Conservation (phyloP, 2,797 vertebrate genomes). For the Eremophila alpestris region DNA sequence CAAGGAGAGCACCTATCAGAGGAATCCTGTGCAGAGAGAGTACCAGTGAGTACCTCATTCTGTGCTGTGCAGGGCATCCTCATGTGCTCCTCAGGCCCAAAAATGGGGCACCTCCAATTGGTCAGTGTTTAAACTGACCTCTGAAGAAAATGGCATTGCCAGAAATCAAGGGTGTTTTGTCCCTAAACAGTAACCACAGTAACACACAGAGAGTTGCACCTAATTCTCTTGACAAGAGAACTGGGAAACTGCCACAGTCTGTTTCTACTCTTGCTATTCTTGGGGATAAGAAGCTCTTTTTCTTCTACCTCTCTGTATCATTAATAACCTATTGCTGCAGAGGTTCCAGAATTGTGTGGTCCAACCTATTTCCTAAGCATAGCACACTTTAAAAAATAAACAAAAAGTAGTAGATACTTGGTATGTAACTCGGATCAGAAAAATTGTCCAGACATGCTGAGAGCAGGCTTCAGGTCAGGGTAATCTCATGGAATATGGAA, state of each 20-base stretch:
- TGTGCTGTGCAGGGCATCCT: not conserved
- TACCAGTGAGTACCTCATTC: not conserved
- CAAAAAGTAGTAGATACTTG: not conserved
- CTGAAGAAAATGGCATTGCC: not conserved
- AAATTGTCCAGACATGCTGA: conserved; percentile 6
- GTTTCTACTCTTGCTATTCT: not conserved
- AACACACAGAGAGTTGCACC: not conserved
- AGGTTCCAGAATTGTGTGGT: not conserved
- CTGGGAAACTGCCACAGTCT: not conserved
- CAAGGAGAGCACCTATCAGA: not conserved
- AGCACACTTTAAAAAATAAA: not conserved
- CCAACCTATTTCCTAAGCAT: not conserved
- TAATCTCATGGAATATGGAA: not conserved
- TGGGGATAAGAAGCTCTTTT: not conserved
- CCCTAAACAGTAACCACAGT: not conserved
- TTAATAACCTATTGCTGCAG: not conserved
- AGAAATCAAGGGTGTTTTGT: not conserved
- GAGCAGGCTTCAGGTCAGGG: conserved; percentile 8
- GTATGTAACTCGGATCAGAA: not conserved
- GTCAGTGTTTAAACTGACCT: not conserved
- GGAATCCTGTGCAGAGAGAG: not conserved
- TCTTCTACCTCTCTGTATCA: not conserved
- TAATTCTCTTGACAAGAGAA: not conserved
- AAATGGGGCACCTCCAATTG: not conserved
- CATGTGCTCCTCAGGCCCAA: not conserved